These are phyloP conservation scores for Psilopsiagon aurifrons DNA, from an alignment of 2,113 vertebrate species.

Conservation along the genomic window DNA sequence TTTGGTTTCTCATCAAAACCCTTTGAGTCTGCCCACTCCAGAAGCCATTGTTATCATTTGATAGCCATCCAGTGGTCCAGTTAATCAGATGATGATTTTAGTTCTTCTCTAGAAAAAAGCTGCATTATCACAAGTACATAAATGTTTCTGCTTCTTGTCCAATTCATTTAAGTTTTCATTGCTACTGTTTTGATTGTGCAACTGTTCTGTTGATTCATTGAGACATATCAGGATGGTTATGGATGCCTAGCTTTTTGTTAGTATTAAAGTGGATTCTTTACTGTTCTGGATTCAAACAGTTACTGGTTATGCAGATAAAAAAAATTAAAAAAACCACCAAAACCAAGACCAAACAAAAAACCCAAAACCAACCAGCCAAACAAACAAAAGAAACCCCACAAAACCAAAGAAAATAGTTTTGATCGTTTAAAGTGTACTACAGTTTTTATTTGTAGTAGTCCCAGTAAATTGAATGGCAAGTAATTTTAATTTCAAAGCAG, in stretches of 20 bases:
- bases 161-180: background rate
- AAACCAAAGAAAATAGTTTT: background rate
- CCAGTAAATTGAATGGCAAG: background rate
- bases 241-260: background rate
- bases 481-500: background rate
- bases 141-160: background rate
- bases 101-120: background rate
- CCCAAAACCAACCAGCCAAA: too few species aligned
- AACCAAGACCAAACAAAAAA: too few species aligned
- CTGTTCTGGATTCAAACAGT: background rate
- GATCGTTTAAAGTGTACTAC: background rate
- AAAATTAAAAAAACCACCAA: background rate
- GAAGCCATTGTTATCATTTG: background rate
- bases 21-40: background rate
- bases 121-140: background rate
- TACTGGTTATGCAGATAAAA: background rate
- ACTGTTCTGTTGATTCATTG: background rate
- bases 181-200: background rate
- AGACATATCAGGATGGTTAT: background rate
- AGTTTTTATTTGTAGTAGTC: background rate
- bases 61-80: background rate
- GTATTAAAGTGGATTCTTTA: background rate
- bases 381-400: background rate
- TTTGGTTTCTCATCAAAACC: background rate
- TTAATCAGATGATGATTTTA: background rate